phyloP scores from a whole-genome alignment of 2,888 invertebrate species.

The Scaptomyza reducta region DNA sequence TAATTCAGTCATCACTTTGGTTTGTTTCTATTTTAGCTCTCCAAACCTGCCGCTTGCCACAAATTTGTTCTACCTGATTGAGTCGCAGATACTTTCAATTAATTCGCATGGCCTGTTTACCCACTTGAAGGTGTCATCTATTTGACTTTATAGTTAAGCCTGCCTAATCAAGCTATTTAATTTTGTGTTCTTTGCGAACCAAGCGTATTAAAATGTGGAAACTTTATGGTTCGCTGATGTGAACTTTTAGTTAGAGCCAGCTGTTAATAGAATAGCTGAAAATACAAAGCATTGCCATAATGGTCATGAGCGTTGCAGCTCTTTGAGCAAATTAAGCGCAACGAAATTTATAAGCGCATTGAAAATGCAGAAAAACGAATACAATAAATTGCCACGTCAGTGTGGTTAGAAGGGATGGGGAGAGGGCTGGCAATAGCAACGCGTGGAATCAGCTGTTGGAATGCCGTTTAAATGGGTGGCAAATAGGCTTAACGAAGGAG shows the following conservation, averaged over 20 bases:
- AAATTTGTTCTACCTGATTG: conserved; percentile 54
- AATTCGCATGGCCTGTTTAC: conserved; percentile 38
- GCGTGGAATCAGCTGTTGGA: conserved; percentile 32
- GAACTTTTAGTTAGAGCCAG: no score
- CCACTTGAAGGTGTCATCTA: conserved; percentile 1
- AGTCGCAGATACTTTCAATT: conserved; percentile 57
- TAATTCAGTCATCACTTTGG: conserved; percentile 60
- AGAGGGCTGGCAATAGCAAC: conserved; percentile 12
- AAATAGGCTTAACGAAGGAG: neutral
- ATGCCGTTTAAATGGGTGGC: conserved; percentile 34
- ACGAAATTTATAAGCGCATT: conserved; percentile 64
- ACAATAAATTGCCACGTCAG: conserved; percentile 62
- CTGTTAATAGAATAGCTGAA: conserved; percentile 28
- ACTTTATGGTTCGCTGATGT: neutral
- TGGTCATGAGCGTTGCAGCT: conserved; percentile 57
- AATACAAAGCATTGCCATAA: conserved; percentile 70
- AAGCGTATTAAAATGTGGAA: neutral
- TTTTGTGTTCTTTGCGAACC: neutral
- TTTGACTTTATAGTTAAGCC: conserved; percentile 12
- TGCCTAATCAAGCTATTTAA: neutral
- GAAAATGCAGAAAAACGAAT: conserved; percentile 72
- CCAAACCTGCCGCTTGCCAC: conserved; percentile 16
- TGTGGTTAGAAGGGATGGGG: neutral
- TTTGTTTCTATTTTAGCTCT: conserved; percentile 19
- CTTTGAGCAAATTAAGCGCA: conserved; percentile 64